phyloP scores from a whole-genome alignment of 2,888 invertebrate genomes.

The Pyralis farinalis region DNA sequence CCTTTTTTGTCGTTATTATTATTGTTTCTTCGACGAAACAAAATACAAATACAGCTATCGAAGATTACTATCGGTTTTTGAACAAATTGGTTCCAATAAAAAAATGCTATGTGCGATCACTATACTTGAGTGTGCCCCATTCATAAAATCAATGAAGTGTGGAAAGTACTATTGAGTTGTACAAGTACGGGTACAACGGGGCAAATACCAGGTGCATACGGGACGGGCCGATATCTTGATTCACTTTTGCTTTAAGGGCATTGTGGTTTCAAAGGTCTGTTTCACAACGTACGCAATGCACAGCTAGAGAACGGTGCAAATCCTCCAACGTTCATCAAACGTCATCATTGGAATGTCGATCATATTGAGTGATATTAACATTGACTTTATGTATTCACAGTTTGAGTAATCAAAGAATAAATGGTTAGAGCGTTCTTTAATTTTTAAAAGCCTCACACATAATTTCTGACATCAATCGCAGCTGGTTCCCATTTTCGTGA shows the following conservation, averaged over 20 bases:
- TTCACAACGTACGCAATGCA: background rate
- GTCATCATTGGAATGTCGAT: too few relatives aligned
- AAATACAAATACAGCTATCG: conserved; percentile 3
- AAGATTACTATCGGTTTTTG: conserved; percentile 34
- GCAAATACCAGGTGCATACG: background rate
- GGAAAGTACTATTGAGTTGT: conserved; percentile 61
- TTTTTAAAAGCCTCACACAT: too few relatives aligned
- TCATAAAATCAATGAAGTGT: conserved; percentile 59
- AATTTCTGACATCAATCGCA: too few relatives aligned
- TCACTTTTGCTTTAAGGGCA: conserved; percentile 63
- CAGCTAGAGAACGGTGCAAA: too few relatives aligned
- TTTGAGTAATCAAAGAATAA: too few relatives aligned
- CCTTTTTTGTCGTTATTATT: too few relatives aligned
- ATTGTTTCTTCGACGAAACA: too few relatives aligned
- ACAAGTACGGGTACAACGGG: conserved; percentile 40
- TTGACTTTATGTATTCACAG: too few relatives aligned
- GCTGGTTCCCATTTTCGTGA: too few relatives aligned
- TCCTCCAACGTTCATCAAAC: too few relatives aligned
- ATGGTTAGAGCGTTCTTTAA: too few relatives aligned
- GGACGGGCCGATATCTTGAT: conserved; percentile 66
- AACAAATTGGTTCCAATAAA: conserved; percentile 23
- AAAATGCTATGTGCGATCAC: conserved; percentile 33
- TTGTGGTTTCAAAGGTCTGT: conserved; percentile 33
- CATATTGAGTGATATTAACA: too few relatives aligned
- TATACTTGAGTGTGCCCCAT: conserved; percentile 37